phyloP scores from a whole-genome alignment of 2,797 vertebrate genomes.

The Thalassophryne amazonica region DNA sequence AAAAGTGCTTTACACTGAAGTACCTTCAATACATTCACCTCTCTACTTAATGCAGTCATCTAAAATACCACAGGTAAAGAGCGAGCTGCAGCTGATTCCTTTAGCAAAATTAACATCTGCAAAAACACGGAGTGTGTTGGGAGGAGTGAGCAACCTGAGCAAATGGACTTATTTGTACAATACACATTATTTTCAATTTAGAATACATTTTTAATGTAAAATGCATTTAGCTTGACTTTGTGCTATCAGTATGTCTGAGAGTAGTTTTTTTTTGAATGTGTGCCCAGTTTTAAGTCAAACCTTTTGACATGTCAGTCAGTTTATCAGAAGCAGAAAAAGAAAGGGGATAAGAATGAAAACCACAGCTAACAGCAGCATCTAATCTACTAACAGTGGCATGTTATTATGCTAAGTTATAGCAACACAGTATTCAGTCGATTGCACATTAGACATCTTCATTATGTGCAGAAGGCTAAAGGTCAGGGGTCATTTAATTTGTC shows the following conservation, averaged over 20 bases:
- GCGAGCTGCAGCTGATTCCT: constrained; percentile 42
- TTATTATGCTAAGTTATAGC: constrained; percentile 28
- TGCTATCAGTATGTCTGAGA: constrained; percentile 17
- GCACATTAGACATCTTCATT: constrained; percentile 53
- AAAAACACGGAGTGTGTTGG: constrained; percentile 34
- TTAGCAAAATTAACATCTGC: constrained; percentile 45
- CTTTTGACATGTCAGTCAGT: constrained; percentile 16
- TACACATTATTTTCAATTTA: too few species aligned
- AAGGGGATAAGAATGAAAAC: constrained; percentile 1
- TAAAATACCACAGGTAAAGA: constrained; percentile 56
- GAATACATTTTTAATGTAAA: too few species aligned
- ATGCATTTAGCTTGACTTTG: too few species aligned
- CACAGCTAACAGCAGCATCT: constrained; percentile 14
- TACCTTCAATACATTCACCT: constrained; percentile 74
- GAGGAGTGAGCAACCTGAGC: constrained; percentile 38
- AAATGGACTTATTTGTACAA: constrained; percentile 4
- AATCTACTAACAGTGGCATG: constrained; percentile 27
- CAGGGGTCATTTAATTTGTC: not conserved
- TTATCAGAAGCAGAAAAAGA: constrained; percentile 3
- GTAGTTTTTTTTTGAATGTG: not conserved
- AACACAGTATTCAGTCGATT: constrained; percentile 63
- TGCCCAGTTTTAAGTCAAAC: constrained; percentile 5
- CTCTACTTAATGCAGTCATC: constrained; percentile 54
- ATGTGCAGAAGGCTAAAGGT: constrained; percentile 32
- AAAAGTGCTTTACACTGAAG: constrained; percentile 80